A percentile compares a stretch with the other conserved stretches of the same genome.
phyloP scores from a whole-genome alignment of 1,140 invertebrate species.

The Amphibalanus amphitrite region DNA sequence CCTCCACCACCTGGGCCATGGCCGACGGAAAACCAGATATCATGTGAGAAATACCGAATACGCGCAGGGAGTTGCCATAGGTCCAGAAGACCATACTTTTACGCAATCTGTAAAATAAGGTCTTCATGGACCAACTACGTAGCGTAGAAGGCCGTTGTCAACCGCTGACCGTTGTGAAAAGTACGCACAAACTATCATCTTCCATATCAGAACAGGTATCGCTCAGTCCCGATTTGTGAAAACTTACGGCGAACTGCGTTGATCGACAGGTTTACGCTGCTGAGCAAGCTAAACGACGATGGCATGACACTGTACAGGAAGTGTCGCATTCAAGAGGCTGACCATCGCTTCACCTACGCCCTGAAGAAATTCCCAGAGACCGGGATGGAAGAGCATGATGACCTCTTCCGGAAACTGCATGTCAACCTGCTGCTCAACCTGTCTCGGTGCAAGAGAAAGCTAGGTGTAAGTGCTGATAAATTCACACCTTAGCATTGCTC shows the following conservation, averaged over 20 bases:
- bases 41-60: slow-evolving; percentile 36
- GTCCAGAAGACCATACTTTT: no score
- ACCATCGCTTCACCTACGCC: slow-evolving; percentile 87
- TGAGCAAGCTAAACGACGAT: slow-evolving; percentile 93
- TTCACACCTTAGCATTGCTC: no score
- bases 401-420: slow-evolving; percentile 64
- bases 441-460: slow-evolving; percentile 78
- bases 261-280: slow-evolving; percentile 46
- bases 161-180: no score
- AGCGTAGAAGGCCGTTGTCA: no score
- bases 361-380: slow-evolving; percentile 64
- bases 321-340: slow-evolving; percentile 72
- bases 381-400: slow-evolving; percentile 34
- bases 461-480: slow-evolving; percentile 52
- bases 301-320: slow-evolving; percentile 84
- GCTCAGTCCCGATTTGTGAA: no score
- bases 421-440: slow-evolving; percentile 77
- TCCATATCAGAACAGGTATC: no score
- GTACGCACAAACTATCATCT: no score
- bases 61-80: background rate
- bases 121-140: no score
- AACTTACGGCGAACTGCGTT: no score
- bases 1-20: slow-evolving; percentile 87
- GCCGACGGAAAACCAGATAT: slow-evolving; percentile 84
- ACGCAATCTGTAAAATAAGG: no score